Evolutionary conservation across 2,888 invertebrate species (phyloP).

Genomic region (Dolichopus griseipennis): DNA sequence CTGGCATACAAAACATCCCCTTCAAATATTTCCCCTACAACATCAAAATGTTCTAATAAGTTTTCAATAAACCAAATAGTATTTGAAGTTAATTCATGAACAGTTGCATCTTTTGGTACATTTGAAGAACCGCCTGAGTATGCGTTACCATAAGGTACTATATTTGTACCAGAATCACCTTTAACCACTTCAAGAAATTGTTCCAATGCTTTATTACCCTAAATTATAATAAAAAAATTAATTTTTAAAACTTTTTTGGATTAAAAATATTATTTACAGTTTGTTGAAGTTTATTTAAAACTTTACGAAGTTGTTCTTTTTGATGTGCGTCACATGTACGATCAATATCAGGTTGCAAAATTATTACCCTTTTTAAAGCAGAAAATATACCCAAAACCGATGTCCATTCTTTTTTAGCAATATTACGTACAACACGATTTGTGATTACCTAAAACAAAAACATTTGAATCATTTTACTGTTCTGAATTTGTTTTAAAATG

Average conservation of each 20-base stretch:
- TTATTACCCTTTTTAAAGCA: slow-evolving; percentile 66
- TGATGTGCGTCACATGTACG: slow-evolving; percentile 62
- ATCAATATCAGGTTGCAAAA: slow-evolving; percentile 72
- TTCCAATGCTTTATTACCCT: slow-evolving; percentile 85
- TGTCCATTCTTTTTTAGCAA: slow-evolving; percentile 67
- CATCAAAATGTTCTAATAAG: slow-evolving; percentile 66
- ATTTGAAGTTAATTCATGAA: slow-evolving; percentile 91
- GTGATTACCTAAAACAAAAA: slow-evolving; percentile 55
- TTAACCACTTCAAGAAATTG: slow-evolving; percentile 86
- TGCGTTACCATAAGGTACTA: slow-evolving; percentile 46
- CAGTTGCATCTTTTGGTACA: slow-evolving; percentile 89
- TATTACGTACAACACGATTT: slow-evolving; percentile 62
- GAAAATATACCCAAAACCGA: slow-evolving; percentile 74
- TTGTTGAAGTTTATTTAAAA: slow-evolving; percentile 62
- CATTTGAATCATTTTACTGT: no score
- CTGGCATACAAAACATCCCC: slow-evolving; percentile 52
- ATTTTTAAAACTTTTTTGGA: no score
- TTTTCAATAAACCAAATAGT: slow-evolving; percentile 88
- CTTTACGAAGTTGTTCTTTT: slow-evolving; percentile 61
- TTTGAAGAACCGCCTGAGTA: slow-evolving; percentile 30
- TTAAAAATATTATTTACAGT: slow-evolving; percentile 51
- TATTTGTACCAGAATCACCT: slow-evolving; percentile 63
- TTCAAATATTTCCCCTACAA: slow-evolving; percentile 56
- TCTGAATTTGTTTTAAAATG: neutral
- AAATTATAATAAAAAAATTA: slow-evolving; percentile 25